Evolutionary conservation across 2,888 invertebrate genomes (phyloP), one percentile per base, ranked within the genome.

Genomic region (Euspilapteryx auroguttella): DNA sequence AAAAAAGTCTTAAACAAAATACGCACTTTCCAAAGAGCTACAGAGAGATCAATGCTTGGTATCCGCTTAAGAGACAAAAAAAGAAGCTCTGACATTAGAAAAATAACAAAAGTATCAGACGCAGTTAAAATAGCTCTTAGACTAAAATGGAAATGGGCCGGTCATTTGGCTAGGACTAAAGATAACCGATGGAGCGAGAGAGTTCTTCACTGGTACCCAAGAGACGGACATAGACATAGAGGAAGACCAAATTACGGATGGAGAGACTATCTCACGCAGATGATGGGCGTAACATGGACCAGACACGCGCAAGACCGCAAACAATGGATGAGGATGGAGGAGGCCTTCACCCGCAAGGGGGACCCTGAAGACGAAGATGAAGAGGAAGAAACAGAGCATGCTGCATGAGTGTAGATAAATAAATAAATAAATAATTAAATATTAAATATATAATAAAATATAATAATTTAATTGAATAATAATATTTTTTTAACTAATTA

Each of bases 131-230:
- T 20, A 12, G 20, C 27, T 13, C 8, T 11, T 28, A 12, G n/a
- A n/a, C n/a, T n/a, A n/a, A 25, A 25, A 9, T 25, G 25, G 25
- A 25, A 15, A 25, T 25, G 25, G 25, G 25, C 14, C 7, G 15
- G 25, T 1, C 25, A 25, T 15, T 10, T 15, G 4, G 14, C 25
- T 7, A 5, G 25, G 15, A 11, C 10, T 7, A 21, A 4, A 21
- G 21, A 21, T 9, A n/a, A 9, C 9, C 27, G 27, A 13, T 27
- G 21, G 27, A 21, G 27, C 9, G 21, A 25, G 11, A 14, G 25
- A 10, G 15, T 25, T 4, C 14, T 25, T 4, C 25, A 25, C 15
- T 25, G 25, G 25, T 15, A 25, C 10, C 15, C 15, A 9, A 14
- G 25, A 2, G 25, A 25, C 25, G 3, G 5, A 3, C n/a, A 9